Conservation (phyloP, 2,113 vertebrate species). For the Lepidothrix coronata region DNA sequence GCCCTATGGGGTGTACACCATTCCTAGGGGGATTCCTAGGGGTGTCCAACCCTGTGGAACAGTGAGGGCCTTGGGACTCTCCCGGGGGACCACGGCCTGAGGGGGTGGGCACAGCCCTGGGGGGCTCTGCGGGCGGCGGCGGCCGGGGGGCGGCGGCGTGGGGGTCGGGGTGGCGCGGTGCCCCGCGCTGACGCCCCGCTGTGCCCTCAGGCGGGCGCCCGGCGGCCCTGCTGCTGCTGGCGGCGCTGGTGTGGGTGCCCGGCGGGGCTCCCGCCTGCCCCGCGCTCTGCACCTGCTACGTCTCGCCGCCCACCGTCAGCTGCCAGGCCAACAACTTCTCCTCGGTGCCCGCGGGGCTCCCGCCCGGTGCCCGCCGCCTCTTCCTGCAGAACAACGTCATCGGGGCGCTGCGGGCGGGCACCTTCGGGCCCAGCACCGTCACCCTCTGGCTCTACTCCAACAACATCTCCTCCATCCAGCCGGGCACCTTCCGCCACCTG, state of each 20-base stretch:
- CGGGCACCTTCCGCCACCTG: slow-evolving; percentile 91
- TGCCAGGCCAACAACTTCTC: slow-evolving; percentile 97
- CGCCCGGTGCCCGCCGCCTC: slow-evolving; percentile 89
- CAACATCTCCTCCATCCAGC: slow-evolving; percentile 93
- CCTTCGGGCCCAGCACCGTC: slow-evolving; percentile 90
- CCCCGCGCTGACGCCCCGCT: neutral
- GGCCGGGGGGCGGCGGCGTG: neutral
- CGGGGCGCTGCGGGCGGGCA: slow-evolving; percentile 87
- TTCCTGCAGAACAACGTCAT: slow-evolving; percentile 99
- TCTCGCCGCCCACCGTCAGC: slow-evolving; percentile 95
- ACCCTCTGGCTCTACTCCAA: slow-evolving; percentile 96
- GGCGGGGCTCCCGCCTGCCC: slow-evolving; percentile 82
- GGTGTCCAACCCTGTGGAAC: neutral
- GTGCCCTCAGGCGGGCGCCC: slow-evolving; percentile 25
- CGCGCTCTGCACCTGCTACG: slow-evolving; percentile 92
- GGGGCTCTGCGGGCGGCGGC: neutral
- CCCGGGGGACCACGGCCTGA: accelerated
- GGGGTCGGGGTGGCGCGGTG: neutral
- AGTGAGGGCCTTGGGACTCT: too few species aligned
- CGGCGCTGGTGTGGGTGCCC: slow-evolving; percentile 74
- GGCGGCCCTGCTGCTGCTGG: slow-evolving; percentile 84
- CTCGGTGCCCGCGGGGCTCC: slow-evolving; percentile 86
- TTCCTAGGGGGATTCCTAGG: neutral
- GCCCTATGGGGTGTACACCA: neutral
- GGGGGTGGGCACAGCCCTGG: neutral